Evolutionary conservation across 2,888 invertebrate species (phyloP).

Genomic region (Stomorhina lunata): DNA sequence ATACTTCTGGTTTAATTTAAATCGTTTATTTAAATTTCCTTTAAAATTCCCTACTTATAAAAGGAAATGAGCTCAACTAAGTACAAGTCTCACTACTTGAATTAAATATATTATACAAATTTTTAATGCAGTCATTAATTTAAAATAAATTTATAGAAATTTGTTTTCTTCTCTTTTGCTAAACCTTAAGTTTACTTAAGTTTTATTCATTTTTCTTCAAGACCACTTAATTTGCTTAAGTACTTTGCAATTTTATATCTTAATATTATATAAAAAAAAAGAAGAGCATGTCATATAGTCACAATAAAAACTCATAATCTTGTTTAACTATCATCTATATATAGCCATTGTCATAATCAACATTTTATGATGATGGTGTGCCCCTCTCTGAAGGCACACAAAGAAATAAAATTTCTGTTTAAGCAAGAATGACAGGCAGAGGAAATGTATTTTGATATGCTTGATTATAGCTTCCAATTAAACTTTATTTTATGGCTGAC

Average conservation of each 20-base stretch:
- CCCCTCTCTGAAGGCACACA: conserved; percentile 6
- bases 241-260: conserved; percentile 16
- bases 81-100: not conserved
- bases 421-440: not conserved
- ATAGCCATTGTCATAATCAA: conserved; percentile 17
- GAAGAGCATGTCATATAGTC: conserved; percentile 51
- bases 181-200: conserved; percentile 4
- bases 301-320: conserved; percentile 41
- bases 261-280: not conserved
- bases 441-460: conserved; percentile 33
- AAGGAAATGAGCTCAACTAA: conserved; percentile 33
- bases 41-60: no score
- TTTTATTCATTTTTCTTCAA: conserved; percentile 31
- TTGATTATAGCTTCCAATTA: conserved; percentile 61
- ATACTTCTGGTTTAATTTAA: no score
- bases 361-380: conserved; percentile 4
- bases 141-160: conserved; percentile 32
- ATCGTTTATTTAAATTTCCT: no score
- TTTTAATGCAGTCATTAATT: conserved; percentile 7
- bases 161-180: no score
- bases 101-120: not conserved
- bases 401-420: conserved; percentile 1
- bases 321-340: conserved; percentile 46
- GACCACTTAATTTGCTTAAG: conserved; percentile 57
- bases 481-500: conserved; percentile 50